A percentile compares a stretch with the other conserved stretches of the same genome.
phyloP scores from a whole-genome alignment of 2,113 vertebrate species.

The Epinephelus moara region DNA sequence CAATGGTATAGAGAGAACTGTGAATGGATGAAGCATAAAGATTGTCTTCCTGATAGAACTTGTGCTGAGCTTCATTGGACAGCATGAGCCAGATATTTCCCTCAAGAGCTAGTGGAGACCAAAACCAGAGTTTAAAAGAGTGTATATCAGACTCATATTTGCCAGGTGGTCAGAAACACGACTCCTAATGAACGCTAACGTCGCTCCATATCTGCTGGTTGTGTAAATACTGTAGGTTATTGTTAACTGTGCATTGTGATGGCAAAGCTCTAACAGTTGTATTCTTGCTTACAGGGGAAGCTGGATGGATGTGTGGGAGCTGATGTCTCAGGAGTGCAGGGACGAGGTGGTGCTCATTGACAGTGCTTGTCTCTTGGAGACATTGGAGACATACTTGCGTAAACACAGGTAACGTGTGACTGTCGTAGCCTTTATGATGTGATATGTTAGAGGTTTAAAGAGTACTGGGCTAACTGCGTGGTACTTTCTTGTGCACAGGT shows the following conservation, averaged over 20 bases:
- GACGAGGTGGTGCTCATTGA: conserved; percentile 98
- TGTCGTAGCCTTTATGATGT: background rate
- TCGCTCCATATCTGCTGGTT: too few relatives aligned
- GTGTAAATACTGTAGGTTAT: too few relatives aligned
- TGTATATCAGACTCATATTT: too few relatives aligned
- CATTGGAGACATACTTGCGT: conserved; percentile 94
- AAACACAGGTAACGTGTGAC: conserved; percentile 91
- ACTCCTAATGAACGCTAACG: too few relatives aligned
- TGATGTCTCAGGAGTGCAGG: conserved; percentile 98
- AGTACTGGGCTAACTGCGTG: background rate
- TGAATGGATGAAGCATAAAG: too few relatives aligned
- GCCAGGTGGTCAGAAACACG: too few relatives aligned
- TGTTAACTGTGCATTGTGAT: background rate
- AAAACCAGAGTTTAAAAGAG: too few relatives aligned
- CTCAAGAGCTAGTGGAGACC: too few relatives aligned
- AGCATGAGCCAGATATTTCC: too few relatives aligned
- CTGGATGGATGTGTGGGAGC: conserved; percentile 99
- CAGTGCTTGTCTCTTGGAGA: conserved; percentile 94
- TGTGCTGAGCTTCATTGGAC: too few relatives aligned
- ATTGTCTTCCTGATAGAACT: too few relatives aligned
- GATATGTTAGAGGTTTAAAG: background rate
- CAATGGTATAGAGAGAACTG: too few relatives aligned
- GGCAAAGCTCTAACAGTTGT: background rate
- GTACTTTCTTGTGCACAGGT: conserved; percentile 78
- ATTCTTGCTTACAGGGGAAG: conserved; percentile 87